phyloP scores from a whole-genome alignment of 2,888 invertebrate genomes.

The Drosophila quinaria region DNA sequence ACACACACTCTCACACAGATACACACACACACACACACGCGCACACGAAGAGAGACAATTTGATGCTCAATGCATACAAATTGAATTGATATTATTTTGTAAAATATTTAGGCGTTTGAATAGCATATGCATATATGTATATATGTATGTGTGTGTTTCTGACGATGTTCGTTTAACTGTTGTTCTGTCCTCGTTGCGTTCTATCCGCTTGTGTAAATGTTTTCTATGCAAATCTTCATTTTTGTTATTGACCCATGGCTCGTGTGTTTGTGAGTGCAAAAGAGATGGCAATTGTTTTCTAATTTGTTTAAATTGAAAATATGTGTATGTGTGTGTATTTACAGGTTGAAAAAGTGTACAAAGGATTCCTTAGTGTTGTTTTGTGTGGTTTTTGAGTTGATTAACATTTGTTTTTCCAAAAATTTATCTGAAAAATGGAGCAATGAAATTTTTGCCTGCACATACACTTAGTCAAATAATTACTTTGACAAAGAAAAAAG shows the following conservation, averaged over 20 bases:
- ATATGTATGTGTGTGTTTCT: conserved; percentile 4
- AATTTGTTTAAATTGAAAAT: conserved; percentile 44
- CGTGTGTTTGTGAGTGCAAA: conserved; percentile 22
- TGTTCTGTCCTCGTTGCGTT: conserved; percentile 28
- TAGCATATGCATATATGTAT: conserved; percentile 41
- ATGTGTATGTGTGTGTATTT: background rate
- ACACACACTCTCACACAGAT: conserved; percentile 22
- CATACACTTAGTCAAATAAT: background rate
- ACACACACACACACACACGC: background rate
- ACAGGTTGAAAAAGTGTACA: background rate
- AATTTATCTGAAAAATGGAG: background rate
- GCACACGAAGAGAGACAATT: conserved; percentile 27
- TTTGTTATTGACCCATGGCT: conserved; percentile 4
- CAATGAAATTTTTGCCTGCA: background rate
- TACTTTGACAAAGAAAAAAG: background rate
- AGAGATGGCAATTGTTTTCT: conserved; percentile 31
- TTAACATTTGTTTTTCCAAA: conserved; percentile 11
- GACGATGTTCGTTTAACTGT: conserved; percentile 17
- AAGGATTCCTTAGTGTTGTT: background rate
- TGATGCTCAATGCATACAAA: conserved; percentile 71
- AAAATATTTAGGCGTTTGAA: conserved; percentile 71
- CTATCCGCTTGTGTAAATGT: conserved; percentile 31
- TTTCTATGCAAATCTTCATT: conserved; percentile 47
- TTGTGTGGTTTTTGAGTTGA: conserved; percentile 11
- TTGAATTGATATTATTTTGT: conserved; percentile 78